Evolutionary conservation across 2,888 invertebrate genomes (phyloP).

Genomic region (Scaptomyza cyrtandrae): DNA sequence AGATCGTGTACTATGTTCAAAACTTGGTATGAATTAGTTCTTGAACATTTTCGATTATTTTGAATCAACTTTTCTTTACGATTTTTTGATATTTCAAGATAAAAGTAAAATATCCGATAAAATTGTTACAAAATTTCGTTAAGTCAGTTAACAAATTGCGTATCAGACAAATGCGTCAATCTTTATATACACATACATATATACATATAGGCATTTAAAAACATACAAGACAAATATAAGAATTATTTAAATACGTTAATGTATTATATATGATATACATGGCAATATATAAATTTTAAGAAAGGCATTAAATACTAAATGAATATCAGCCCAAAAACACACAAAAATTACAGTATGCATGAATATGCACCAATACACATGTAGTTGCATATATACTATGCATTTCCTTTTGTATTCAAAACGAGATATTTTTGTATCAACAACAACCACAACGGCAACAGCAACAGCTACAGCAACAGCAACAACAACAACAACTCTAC

Average conservation of each 20-base stretch:
- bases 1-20: too few relatives aligned
- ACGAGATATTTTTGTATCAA: constrained; percentile 47
- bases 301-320: constrained; percentile 12
- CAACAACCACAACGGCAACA: constrained; percentile 37
- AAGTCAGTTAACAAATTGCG: constrained; percentile 54
- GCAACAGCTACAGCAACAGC: constrained; percentile 10
- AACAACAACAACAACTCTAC: constrained; percentile 14
- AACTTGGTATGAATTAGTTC: too few relatives aligned
- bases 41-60: too few relatives aligned
- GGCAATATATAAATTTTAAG: constrained; percentile 12
- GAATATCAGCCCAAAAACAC: constrained; percentile 22
- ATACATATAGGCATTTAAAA: constrained; percentile 1
- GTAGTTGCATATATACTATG: constrained; percentile 22
- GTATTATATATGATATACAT: background rate
- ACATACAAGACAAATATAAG: background rate
- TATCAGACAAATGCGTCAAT: constrained; percentile 59
- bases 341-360: constrained; percentile 25
- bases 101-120: background rate
- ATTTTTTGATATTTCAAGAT: background rate
- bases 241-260: constrained; percentile 16
- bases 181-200: constrained; percentile 8
- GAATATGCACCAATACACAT: constrained; percentile 1
- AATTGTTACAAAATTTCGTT: constrained; percentile 56
- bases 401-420: constrained; percentile 53
- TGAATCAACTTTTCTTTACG: too few relatives aligned